Base-by-base conservation (phyloP, 2,797 vertebrate species). In the Amphiprion clarkii region DNA sequence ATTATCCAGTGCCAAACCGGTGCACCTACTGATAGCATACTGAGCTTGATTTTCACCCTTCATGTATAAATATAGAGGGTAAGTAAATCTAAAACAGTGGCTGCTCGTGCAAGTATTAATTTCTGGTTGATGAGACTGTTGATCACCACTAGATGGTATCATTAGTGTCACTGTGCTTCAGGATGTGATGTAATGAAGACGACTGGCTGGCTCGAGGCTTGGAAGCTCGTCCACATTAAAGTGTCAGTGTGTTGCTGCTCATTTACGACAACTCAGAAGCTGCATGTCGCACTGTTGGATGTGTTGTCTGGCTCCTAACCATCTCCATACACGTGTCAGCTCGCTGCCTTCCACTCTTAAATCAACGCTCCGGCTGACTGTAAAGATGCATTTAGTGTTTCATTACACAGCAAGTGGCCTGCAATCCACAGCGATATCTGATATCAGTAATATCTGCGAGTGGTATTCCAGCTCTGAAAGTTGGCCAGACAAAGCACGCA, bases 91-190 rank as follows among this genome's bases (percentile, higher is more conserved):
- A 52, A 73, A 71, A 36, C n/a, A 39, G 4, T 25, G 14, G 23
- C 19, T 46, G 10, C 4, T 59, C 53, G 23, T 7, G 57, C 40
- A 67, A 27, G 12, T 10, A 44, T 58, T 8, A 10, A 8, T 13
- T 13, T 61, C 5, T 39, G 48, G 46, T 14, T 81, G 83, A 78
- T 70, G 27, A 77, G 27, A 75, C 84, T 17, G 1, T 36, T 67
- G 29, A 83, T 87, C 39, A 59, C 92, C 93, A 92, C 91, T 91
- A 94, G 93, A 84, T 93, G 92, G 92, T 79, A 78, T 79, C 76
- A 80, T 61, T 78, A 71, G 82, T 58, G 49, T 60, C 71, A 61
- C 19, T 56, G 25, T 23, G 10, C 40, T n/a, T 46, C 61, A 54
- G 68, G 9, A 49, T 75, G 46, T 76, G 39, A 76, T 58, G 62